A percentile compares a stretch with the other conserved stretches of the same genome.
Conservation (phyloP, 2,113 vertebrate genomes). For the Lagopus leucura region DNA sequence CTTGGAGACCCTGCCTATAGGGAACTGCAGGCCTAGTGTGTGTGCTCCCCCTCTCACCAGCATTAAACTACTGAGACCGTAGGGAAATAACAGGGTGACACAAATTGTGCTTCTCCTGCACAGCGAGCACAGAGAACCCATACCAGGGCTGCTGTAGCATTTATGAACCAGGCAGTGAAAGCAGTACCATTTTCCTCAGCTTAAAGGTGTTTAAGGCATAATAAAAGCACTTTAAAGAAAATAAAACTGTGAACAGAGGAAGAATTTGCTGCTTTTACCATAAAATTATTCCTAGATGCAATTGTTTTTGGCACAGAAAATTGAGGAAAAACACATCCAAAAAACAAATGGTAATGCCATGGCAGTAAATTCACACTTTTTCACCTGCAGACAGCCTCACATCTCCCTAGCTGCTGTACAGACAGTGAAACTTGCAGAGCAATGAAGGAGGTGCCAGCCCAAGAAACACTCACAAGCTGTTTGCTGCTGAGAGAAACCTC, state of each 20-base stretch:
- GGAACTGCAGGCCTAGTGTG: not conserved
- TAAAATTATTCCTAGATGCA: slow-evolving; percentile 3
- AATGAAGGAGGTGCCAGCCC: not conserved
- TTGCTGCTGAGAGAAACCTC: not conserved
- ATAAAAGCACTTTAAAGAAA: slow-evolving; percentile 3
- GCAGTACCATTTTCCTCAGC: not conserved
- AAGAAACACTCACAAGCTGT: not conserved
- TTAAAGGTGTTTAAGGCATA: not conserved
- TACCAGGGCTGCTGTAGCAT: not conserved
- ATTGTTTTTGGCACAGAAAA: not conserved
- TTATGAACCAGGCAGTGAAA: not conserved
- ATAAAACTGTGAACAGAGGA: not conserved
- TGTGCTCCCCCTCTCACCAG: not conserved
- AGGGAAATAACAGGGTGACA: not conserved
- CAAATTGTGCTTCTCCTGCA: not conserved
- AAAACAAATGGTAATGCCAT: not conserved
- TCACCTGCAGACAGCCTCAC: not conserved
- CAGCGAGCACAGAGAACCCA: not conserved
- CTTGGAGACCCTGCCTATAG: not conserved
- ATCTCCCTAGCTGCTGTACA: not conserved
- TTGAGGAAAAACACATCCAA: not conserved
- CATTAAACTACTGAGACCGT: not conserved
- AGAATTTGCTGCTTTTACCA: not conserved
- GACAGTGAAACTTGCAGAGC: not conserved
- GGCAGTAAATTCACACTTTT: not conserved